Percentiles rank a stretch among this genome's conserved stretches.
Conservation (phyloP, 2,797 vertebrate species). For the Labroides dimidiatus region DNA sequence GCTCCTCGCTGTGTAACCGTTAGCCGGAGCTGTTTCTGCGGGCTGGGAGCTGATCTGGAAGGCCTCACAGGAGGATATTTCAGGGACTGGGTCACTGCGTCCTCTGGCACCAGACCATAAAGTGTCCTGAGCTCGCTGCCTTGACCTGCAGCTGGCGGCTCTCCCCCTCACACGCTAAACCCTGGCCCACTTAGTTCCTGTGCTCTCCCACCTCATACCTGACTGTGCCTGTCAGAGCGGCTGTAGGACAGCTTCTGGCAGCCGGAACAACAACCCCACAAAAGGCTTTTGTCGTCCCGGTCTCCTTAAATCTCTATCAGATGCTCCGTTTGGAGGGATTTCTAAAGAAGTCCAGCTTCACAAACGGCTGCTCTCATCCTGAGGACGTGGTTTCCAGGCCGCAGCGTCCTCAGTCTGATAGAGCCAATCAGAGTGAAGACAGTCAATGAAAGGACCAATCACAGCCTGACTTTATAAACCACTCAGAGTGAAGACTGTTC, state of each 20-base stretch:
- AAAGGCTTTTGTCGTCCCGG: slow-evolving; percentile 31
- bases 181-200: slow-evolving; percentile 36
- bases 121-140: slow-evolving; percentile 12
- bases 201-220: slow-evolving; percentile 30
- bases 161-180: slow-evolving; percentile 23
- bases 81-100: slow-evolving; percentile 51
- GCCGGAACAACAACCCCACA: slow-evolving; percentile 20
- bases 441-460: too few species aligned
- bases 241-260: slow-evolving; percentile 30
- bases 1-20: too few species aligned
- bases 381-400: background rate
- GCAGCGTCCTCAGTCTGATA: too few species aligned
- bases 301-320: background rate
- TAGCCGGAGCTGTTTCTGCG: too few species aligned
- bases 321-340: background rate
- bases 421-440: too few species aligned
- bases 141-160: slow-evolving; percentile 34
- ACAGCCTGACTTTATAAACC: too few species aligned
- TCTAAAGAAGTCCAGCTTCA: background rate
- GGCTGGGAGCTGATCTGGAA: slow-evolving; percentile 19
- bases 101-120: slow-evolving; percentile 53
- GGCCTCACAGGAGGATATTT: slow-evolving; percentile 36
- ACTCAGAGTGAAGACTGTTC: too few species aligned
- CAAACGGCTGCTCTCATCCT: background rate
- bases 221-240: background rate